Conservation (phyloP, 2,888 invertebrate species). For the Protonemura montana region DNA sequence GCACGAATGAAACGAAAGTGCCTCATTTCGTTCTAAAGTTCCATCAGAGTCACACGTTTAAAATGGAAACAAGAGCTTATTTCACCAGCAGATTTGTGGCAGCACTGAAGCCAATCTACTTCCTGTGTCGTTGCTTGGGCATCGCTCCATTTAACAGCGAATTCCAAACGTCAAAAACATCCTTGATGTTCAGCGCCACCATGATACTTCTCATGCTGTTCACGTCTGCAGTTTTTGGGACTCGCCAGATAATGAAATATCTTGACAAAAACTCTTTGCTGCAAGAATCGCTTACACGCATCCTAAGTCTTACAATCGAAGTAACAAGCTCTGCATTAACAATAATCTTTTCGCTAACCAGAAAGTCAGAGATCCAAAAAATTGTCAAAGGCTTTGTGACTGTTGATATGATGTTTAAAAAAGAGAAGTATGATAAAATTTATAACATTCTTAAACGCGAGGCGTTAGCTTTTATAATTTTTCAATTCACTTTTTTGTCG, state of each 20-base stretch:
- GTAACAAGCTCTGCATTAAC: background rate
- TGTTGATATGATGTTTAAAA: background rate
- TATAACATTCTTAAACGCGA: background rate
- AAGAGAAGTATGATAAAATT: background rate
- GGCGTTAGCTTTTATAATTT: background rate
- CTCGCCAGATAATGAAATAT: background rate
- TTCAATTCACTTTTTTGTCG: background rate
- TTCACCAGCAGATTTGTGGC: no score
- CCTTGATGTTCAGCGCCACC: no score
- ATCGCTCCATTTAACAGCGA: background rate
- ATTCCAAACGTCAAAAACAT: background rate
- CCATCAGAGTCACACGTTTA: no score
- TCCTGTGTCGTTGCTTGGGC: no score
- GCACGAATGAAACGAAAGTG: no score
- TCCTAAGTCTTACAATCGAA: background rate
- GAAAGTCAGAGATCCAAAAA: background rate
- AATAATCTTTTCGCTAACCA: background rate
- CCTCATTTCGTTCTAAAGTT: no score
- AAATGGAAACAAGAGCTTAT: no score
- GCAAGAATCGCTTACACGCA: background rate
- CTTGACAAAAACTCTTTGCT: background rate
- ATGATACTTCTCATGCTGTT: no score
- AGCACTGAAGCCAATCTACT: no score
- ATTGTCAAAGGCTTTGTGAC: background rate
- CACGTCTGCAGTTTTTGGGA: background rate